A percentile compares a stretch with the other conserved stretches of the same genome.
These are phyloP conservation scores for Crocallis elinguaria DNA, from an alignment of 2,888 invertebrate species.

Conservation along the genomic window DNA sequence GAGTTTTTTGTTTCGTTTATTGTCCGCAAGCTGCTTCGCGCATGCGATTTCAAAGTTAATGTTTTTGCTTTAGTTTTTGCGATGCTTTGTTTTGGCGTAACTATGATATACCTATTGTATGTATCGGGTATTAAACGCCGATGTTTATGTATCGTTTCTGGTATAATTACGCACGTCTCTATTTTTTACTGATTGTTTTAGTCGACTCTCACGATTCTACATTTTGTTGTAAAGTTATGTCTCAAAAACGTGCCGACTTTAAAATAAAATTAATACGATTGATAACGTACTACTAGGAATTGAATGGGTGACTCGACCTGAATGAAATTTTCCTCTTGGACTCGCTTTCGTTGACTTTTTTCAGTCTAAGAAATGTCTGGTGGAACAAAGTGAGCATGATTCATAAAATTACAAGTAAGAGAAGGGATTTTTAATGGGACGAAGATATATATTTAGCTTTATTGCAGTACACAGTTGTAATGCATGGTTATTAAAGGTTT, in stretches of 20 bases:
- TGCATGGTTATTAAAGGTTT: no score
- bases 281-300: slow-evolving; percentile 31
- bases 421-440: background rate
- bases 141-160: slow-evolving; percentile 64
- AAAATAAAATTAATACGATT: slow-evolving; percentile 28
- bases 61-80: slow-evolving; percentile 66
- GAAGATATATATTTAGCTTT: slow-evolving; percentile 4
- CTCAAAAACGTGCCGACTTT: slow-evolving; percentile 16
- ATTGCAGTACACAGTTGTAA: background rate
- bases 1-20: slow-evolving; percentile 52
- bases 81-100: slow-evolving; percentile 63
- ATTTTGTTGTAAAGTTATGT: slow-evolving; percentile 8
- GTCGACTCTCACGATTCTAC: slow-evolving; percentile 12
- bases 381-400: slow-evolving; percentile 33
- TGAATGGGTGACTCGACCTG: slow-evolving; percentile 31
- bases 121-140: slow-evolving; percentile 62
- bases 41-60: slow-evolving; percentile 61
- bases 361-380: slow-evolving; percentile 29
- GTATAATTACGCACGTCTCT: slow-evolving; percentile 63
- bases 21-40: slow-evolving; percentile 44
- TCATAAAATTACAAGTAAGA: slow-evolving; percentile 27
- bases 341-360: slow-evolving; percentile 36
- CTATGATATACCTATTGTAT: slow-evolving; percentile 57
- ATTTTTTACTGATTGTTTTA: slow-evolving; percentile 46
- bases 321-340: slow-evolving; percentile 38